Evolutionary conservation across 2,888 invertebrate species (phyloP), one percentile per base, ranked within the genome.

Genomic region (Boloria euphrosyne): DNA sequence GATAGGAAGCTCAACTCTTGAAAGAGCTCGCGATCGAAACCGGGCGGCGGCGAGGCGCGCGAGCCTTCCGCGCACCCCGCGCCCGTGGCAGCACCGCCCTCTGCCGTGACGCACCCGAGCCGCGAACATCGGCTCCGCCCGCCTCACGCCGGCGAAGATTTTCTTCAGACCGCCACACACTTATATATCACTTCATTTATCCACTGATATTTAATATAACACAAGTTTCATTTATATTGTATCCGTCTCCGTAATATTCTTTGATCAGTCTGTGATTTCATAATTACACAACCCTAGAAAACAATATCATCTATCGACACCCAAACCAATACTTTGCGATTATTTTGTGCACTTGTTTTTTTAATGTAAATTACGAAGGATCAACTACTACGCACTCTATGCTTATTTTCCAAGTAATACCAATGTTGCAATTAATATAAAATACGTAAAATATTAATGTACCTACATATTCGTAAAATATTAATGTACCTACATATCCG

Each of bases 1-100:
- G 94, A 92, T 62, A 94, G 89, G 77, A 91, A 92, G 77, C 93
- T 93, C 76, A 94, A 80, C 78, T 92, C 91, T 72, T 93, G 90
- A 82, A 92, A 93, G 78, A 94, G 89, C 82, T 94, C 93, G 81
- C 88, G 89, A 85, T 92, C 90, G 89, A 91, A 91, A 89, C 91
- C 90, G 82, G 87, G 89, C 83, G 92, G 92, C 89, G 92, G 92
- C 86, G 92, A 90, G 90, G 89, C 87, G 79, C 90, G 89, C 88
- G 87, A 83, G 72, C 73, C 80, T 74, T 80, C 81, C 89, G 89
- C 90, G 89, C 89, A 92, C 82, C 93, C 92, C 93, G 93, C 93
- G 78, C 93, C 85, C 78, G 85, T 81, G 75, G 89, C 86, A 84
- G 87, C 81, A 79, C 82, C 85, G 79, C 89, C 87, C 85, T 86